A percentile compares a stretch with the other conserved stretches of the same genome.
Evolutionary conservation across 2,113 vertebrate genomes (phyloP).

Genomic region (Chionis minor): DNA sequence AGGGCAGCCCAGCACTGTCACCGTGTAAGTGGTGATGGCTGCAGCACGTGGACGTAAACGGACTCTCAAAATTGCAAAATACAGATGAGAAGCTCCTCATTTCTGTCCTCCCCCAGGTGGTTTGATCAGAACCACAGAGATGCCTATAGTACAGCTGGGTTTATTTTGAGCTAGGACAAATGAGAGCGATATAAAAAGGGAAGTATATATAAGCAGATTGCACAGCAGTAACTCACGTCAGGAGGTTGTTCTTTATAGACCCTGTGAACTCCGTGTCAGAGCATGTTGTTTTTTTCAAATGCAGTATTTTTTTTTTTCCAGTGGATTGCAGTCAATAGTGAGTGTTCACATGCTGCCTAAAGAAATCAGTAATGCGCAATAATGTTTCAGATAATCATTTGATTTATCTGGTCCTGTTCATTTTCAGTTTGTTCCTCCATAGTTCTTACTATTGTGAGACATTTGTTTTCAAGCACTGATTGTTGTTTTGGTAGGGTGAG

Average conservation of each 20-base stretch:
- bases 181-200: slow-evolving; percentile 32
- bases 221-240: neutral
- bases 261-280: neutral
- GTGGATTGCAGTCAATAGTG: neutral
- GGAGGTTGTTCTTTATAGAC: neutral
- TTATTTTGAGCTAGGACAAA: neutral
- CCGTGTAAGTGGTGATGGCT: neutral
- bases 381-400: neutral
- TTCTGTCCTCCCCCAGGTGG: neutral
- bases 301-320: neutral
- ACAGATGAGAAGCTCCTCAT: neutral
- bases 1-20: neutral
- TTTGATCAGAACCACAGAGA: neutral
- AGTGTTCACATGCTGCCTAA: slow-evolving; percentile 11
- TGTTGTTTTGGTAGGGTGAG: slow-evolving; percentile 6
- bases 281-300: slow-evolving; percentile 11
- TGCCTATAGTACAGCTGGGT: neutral
- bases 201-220: slow-evolving; percentile 4
- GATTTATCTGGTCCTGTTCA: slow-evolving; percentile 13
- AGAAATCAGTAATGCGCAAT: neutral
- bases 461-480: slow-evolving; percentile 6
- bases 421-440: slow-evolving; percentile 15
- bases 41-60: neutral
- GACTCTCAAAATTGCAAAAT: neutral
- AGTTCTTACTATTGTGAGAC: neutral